Base-by-base conservation (phyloP, 2,888 invertebrate species). In the Dexiosoma caninum region DNA sequence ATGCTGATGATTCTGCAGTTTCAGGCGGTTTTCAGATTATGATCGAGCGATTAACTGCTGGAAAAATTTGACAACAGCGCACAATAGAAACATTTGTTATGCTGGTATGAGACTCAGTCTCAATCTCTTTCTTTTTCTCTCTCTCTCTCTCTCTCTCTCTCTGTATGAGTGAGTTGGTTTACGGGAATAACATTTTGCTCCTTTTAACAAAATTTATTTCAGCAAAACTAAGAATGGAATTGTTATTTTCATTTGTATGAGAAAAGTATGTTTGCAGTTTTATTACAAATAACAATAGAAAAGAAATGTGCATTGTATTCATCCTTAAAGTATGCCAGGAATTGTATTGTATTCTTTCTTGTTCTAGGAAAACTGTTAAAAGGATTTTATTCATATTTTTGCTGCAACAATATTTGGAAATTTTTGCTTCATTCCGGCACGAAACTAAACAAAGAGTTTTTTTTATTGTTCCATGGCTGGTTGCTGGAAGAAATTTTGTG, bases 301-400 rank as follows among this genome's bases (percentile, higher is more conserved):
- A 10, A 49, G 8, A 55, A 32, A 37, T 57, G 16, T 42, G 42
- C 21, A 64, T 70, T 57, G 49, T 49, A 57, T 64, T 66, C 57
- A 69, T 78, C 62, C 69, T 75, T 51, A 46, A 79, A 57, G 69
- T 75, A 64, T 79, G 57, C 75, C 40, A 74, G 44, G 75, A 69
- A 75, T 78, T 62, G 19, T 19, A 55, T 32, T 16, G 49, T 35
- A 44, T n/a, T 55, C 16, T 42, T 40, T 23, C 66, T 42, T 53
- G 35, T 44, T 40, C 32, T 21, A 60, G 19, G 62, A 23, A 44
- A 5, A 16, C 8, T 53, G 1, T 32, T 60, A 16, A 37, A 35
- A 57, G 12, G 12, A 32, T 49, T 71, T 53, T 53, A 53, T 40
- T 44, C 10, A 4, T 53, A 27, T 42, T 27, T 42, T 67, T 23